Conservation (phyloP, 2,113 vertebrate genomes). For the Engraulis encrasicolus region DNA sequence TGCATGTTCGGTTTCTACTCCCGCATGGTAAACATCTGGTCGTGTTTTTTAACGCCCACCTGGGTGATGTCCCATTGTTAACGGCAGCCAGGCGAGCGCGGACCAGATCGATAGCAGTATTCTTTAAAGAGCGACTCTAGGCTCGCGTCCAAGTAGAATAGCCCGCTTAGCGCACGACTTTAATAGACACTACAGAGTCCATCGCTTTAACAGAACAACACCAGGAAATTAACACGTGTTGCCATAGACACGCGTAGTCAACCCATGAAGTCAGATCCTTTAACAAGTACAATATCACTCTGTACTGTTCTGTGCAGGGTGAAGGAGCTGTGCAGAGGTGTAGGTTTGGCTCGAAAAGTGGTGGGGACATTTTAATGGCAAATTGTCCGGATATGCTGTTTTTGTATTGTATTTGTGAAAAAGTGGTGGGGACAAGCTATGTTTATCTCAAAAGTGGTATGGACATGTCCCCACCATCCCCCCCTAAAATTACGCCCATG, state of each 20-base stretch:
- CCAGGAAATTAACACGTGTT: neutral
- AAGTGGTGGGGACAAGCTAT: too few relatives aligned
- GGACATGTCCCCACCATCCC: too few relatives aligned
- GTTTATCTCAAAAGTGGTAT: too few relatives aligned
- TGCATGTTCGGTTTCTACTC: neutral
- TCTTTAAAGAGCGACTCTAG: neutral
- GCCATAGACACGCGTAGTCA: too few relatives aligned
- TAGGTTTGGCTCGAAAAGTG: too few relatives aligned
- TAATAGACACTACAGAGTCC: neutral
- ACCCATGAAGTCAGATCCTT: too few relatives aligned
- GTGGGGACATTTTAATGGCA: too few relatives aligned
- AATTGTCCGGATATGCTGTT: too few relatives aligned
- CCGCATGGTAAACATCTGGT: constrained; percentile 12
- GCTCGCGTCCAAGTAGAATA: neutral
- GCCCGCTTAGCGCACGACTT: neutral
- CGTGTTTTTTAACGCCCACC: neutral
- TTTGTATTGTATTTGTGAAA: neutral
- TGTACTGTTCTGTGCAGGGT: neutral
- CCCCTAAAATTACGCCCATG: too few relatives aligned
- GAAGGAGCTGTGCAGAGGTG: too few relatives aligned
- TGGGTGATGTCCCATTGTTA: constrained; percentile 3
- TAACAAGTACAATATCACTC: too few relatives aligned
- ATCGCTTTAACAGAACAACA: neutral
- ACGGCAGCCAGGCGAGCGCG: neutral
- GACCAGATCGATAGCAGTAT: neutral